phyloP scores from a whole-genome alignment of 2,888 invertebrate species.

The Ormyrus rosae region DNA sequence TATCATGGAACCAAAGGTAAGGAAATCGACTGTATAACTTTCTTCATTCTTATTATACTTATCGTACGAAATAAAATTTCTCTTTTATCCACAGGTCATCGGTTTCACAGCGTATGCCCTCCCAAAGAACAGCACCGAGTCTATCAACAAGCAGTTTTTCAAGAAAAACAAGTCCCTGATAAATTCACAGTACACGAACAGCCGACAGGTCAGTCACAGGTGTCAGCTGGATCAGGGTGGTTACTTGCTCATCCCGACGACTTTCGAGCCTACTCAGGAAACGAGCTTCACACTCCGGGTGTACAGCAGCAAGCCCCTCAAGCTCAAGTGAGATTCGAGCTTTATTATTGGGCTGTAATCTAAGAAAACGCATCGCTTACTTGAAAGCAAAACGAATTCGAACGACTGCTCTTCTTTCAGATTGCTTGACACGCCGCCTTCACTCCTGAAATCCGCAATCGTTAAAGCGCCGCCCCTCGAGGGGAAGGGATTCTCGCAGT shows the following conservation, averaged over 20 bases:
- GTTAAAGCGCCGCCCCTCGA: conserved; percentile 86
- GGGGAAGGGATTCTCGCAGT: conserved; percentile 87
- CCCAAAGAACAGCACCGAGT: conserved; percentile 84
- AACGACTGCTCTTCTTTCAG: no score
- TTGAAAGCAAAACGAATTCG: background rate
- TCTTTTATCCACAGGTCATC: conserved; percentile 77
- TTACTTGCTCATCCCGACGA: conserved; percentile 91
- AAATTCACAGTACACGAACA: conserved; percentile 94
- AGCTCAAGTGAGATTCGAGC: conserved; percentile 80
- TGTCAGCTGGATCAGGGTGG: conserved; percentile 88
- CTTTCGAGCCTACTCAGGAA: conserved; percentile 93
- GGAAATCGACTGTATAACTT: background rate
- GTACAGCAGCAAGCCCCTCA: conserved; percentile 85
- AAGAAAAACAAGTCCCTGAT: conserved; percentile 90
- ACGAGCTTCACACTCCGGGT: conserved; percentile 91
- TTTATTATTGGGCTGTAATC: no score
- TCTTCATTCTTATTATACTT: background rate
- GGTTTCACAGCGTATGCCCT: conserved; percentile 92
- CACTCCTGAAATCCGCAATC: conserved; percentile 84
- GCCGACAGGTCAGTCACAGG: conserved; percentile 89
- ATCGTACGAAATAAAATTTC: background rate
- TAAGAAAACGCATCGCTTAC: background rate
- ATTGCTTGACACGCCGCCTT: conserved; percentile 80
- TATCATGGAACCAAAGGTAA: conserved; percentile 92
- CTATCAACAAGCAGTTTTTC: conserved; percentile 87